phyloP scores from a whole-genome alignment of 2,888 invertebrate genomes.

The Atethmia centrago region DNA sequence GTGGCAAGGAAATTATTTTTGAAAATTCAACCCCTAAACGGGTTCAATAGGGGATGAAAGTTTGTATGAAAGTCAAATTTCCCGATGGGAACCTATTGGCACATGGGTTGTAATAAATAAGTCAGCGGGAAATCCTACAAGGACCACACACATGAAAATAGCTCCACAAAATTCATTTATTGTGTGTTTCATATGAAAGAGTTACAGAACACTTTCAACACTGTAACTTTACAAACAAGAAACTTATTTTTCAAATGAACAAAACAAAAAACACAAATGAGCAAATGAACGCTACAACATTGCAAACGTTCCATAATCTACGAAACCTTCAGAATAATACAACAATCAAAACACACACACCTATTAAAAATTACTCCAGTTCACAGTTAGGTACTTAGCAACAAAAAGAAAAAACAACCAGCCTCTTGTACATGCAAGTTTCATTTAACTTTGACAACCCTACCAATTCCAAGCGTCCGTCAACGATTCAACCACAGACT shows the following conservation, averaged over 20 bases:
- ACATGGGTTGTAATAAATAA: no score
- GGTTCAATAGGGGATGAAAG: no score
- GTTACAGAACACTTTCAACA: background rate
- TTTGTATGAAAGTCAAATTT: no score
- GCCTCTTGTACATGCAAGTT: background rate
- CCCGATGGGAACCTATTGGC: no score
- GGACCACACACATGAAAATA: background rate
- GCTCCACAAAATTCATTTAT: background rate
- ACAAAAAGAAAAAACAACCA: background rate
- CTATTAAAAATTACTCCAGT: background rate
- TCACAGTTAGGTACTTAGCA: background rate
- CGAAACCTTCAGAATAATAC: background rate
- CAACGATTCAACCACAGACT: slow-evolving; percentile 7
- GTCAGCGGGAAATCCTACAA: background rate
- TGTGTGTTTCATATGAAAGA: background rate
- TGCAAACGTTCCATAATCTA: background rate
- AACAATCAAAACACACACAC: background rate
- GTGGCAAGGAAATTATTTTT: no score
- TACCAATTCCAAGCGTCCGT: background rate
- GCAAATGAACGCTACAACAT: background rate
- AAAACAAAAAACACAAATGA: background rate
- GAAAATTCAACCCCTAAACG: no score
- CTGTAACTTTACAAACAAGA: background rate
- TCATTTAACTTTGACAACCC: slow-evolving; percentile 44
- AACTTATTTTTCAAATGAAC: background rate